Evolutionary conservation across 1,140 invertebrate species (phyloP), one percentile per base, ranked within the genome.

Genomic region (Polypedilum vanderplanki): DNA sequence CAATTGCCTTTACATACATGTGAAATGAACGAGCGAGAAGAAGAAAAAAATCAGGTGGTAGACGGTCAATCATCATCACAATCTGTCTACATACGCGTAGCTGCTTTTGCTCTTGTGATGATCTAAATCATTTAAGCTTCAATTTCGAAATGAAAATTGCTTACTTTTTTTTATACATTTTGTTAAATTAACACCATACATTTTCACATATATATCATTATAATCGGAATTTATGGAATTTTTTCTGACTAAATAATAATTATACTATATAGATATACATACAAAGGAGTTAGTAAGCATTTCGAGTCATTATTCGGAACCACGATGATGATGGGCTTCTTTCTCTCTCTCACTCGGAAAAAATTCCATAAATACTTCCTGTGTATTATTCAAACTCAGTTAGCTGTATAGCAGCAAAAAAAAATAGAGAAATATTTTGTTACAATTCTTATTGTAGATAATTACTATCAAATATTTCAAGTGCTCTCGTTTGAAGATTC

Each of bases 321-420:
- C 46, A 57, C 46, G 46, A 57, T 57, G 46, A 57, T 57, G 46
- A 57, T 57, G 46, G 46, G 46, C 3, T 12, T 57, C 46, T 57
- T 15, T 57, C n/a, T 15, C n/a, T 57, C n/a, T 57, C n/a, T 57
- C n/a, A n/a, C 12, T 57, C n/a, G 41, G n/a, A 57, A 57, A 46
- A 57, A 57, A 57, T 57, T 57, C 46, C 46, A 57, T 57, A 70
- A 70, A 70, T 70, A 70, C 65, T 70, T 70, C 65, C 65, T 70
- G 65, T 70, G 17, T 70, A 70, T 70, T 70, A 70, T 70, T 70
- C 65, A 70, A 70, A 20, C 9, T 70, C 65, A 22, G 20, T 22
- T 57, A 57, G 46, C 46, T 57, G 46, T 15, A 57, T 57, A 57
- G 12, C 24, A 33, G 46, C 46, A n/a, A 57, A 57, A 57, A 46